phyloP scores from a whole-genome alignment of 2,888 invertebrate species.

The Mythimna vitellina region DNA sequence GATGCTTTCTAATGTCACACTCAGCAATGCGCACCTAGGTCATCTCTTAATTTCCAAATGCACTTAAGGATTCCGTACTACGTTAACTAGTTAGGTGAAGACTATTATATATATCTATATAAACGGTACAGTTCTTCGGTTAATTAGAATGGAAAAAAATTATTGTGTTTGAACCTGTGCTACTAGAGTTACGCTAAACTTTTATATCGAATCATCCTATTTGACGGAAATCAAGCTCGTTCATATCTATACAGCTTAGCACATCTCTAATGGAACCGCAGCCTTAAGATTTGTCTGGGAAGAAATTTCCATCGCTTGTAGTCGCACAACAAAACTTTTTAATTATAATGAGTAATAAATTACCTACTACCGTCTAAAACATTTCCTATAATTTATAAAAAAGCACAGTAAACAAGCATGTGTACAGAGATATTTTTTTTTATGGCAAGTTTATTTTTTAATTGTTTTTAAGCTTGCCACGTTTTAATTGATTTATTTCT shows the following conservation, averaged over 20 bases:
- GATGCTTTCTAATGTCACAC: too few species aligned
- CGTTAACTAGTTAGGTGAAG: too few species aligned
- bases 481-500: conserved; percentile 39
- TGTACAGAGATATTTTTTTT: conserved; percentile 23
- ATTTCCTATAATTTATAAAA: conserved; percentile 23
- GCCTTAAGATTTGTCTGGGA: conserved; percentile 2
- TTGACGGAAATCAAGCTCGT: too few species aligned
- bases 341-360: conserved; percentile 23
- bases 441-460: conserved; percentile 37
- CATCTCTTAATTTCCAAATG: too few species aligned
- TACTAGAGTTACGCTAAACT: background rate
- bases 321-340: background rate
- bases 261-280: background rate
- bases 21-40: too few species aligned
- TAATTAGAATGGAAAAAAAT: background rate
- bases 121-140: background rate
- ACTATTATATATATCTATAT: too few species aligned
- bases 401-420: conserved; percentile 22
- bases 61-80: too few species aligned
- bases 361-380: conserved; percentile 1
- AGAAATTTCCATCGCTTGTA: conserved; percentile 6
- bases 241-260: background rate
- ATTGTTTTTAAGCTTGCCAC: conserved; percentile 39
- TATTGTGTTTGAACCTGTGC: too few species aligned
- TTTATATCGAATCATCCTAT: background rate